Conservation (phyloP, 2,888 invertebrate genomes). For the Pseudanteris insignis region DNA sequence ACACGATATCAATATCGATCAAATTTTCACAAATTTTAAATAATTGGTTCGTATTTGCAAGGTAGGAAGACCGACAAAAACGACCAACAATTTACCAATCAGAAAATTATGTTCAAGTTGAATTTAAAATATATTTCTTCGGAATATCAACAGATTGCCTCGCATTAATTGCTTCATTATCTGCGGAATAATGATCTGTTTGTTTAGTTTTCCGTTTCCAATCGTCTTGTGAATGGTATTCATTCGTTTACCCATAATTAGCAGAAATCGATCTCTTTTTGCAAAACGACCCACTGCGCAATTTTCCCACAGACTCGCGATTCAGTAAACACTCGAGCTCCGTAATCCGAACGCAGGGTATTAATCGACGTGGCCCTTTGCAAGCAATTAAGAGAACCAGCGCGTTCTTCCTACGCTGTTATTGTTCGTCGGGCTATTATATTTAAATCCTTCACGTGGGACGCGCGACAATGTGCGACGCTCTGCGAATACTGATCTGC, state of each 20-base stretch:
- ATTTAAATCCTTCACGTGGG: constrained; percentile 30
- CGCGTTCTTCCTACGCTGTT: constrained; percentile 27
- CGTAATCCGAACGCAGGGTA: constrained; percentile 22
- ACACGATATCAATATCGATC: no score
- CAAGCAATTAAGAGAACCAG: constrained; percentile 14
- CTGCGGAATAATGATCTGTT: neutral
- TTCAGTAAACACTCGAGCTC: constrained; percentile 12
- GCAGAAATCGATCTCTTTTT: constrained; percentile 8
- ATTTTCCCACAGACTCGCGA: constrained; percentile 20
- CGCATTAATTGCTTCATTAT: neutral
- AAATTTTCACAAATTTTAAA: constrained; percentile 2
- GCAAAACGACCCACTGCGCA: constrained; percentile 1
- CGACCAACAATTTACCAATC: neutral
- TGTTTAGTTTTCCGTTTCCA: constrained; percentile 3
- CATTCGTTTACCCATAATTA: constrained; percentile 7
- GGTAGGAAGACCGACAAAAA: neutral
- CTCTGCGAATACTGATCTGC: constrained; percentile 18
- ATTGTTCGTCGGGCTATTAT: constrained; percentile 26
- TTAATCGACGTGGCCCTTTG: no score
- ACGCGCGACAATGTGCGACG: no score
- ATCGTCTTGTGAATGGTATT: neutral
- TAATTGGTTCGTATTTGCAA: neutral
- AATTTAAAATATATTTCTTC: no score
- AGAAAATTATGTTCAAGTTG: no score
- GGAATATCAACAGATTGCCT: no score